Evolutionary conservation across 2,113 vertebrate genomes (phyloP), one percentile per base, ranked within the genome.

Genomic region (Abramis brama): DNA sequence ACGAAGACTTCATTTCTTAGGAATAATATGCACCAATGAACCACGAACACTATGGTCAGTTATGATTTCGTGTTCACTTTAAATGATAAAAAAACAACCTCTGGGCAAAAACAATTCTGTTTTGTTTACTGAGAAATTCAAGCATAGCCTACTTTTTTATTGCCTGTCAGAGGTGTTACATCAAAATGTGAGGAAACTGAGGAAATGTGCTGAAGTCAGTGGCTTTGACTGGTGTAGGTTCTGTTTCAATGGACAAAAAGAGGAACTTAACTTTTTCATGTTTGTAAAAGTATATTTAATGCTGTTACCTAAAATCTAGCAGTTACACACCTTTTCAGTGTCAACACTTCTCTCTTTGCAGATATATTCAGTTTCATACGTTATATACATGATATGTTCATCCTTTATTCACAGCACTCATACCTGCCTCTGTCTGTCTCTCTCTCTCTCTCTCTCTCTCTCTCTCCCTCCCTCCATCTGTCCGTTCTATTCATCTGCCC

Each of bases 361-460:
- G 57, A 43, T 62, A 43, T 11, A n/a, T 27, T 70, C 15, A 25
- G 8, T 57, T 23, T 57, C 19, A 23, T 57, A 57, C 2, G 1
- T 1, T 52, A 47, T 11, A 2, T 11, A 11, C 45, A 47, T 52
- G 50, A 52, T 39, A 39, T 71, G 10, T 73, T n/a, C 2, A 66
- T 30, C 7, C 11, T 6, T 23, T 39, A 39, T 70, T 70, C 55
- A 52, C 21, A 7, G 36, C 13, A 5, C 5, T 47, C n/a, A 43
- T 15, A 79, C 27, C 39, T 71, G 19, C 55, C 45, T 45, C 70
- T 59, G 21, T 77, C 79, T 57, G 55, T 30, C 52, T 66, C 19
- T 59, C 13, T 77, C 79, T 57, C 64, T 30, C 52, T 66, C 19
- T 57, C 73, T 30, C 19, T 77, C 79, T 57, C 73, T 43, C 39